Percentiles rank a stretch among this genome's conserved stretches.
Evolutionary conservation across 2,888 invertebrate genomes (phyloP).

Genomic region (Adelognathus sp.): DNA sequence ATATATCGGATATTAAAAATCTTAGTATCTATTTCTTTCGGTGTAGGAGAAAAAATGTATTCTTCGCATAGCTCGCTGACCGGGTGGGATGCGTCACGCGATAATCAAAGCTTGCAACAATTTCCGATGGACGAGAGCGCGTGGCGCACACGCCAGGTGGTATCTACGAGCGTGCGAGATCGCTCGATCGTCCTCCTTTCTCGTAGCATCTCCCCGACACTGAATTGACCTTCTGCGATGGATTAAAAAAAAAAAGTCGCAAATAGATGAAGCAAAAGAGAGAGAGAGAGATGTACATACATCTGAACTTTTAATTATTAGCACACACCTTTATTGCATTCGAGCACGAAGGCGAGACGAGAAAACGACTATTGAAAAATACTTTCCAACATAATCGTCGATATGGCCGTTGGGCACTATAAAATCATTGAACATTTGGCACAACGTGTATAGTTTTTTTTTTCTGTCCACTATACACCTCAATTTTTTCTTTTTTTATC

Average conservation of each 20-base stretch:
- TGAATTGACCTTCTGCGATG: constrained; percentile 57
- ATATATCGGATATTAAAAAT: too few relatives aligned
- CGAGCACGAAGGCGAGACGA: constrained; percentile 11
- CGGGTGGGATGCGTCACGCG: constrained; percentile 14
- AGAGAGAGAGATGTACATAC: background rate
- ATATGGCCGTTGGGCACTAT: background rate
- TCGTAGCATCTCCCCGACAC: constrained; percentile 19
- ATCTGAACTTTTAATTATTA: constrained; percentile 28
- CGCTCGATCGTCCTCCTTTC: constrained; percentile 63
- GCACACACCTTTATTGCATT: constrained; percentile 19
- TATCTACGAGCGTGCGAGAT: background rate
- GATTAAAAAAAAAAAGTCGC: background rate
- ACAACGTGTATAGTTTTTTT: background rate
- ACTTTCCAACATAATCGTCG: background rate
- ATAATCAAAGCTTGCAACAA: constrained; percentile 4
- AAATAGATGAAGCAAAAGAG: constrained; percentile 3
- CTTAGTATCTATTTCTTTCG: too few relatives aligned
- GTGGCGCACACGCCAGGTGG: constrained; percentile 15
- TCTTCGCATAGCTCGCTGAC: background rate
- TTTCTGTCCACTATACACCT: background rate
- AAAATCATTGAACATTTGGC: constrained; percentile 13
- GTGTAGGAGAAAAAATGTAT: constrained; percentile 14
- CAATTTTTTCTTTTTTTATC: constrained; percentile 1
- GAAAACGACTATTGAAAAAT: background rate
- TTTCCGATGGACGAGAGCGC: too few relatives aligned